phyloP scores from a whole-genome alignment of 2,113 vertebrate genomes.

The Pelecanus crispus region DNA sequence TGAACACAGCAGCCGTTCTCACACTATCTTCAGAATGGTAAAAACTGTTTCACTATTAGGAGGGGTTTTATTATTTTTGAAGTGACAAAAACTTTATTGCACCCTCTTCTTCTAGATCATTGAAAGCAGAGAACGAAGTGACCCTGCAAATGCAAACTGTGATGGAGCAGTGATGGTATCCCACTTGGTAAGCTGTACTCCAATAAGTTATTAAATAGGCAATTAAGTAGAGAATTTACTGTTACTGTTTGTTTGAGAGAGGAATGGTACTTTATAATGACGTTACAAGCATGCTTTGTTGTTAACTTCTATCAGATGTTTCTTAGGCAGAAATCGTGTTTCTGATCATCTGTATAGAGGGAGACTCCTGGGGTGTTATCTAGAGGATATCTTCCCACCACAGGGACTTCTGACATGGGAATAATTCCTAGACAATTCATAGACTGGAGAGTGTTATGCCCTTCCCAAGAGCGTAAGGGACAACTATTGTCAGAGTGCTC shows the following conservation, averaged over 20 bases:
- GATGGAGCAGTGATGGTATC: conserved; percentile 94
- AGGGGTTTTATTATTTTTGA: background rate
- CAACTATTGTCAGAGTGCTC: background rate
- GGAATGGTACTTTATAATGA: background rate
- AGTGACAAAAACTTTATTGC: background rate
- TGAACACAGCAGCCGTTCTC: conserved; percentile 92
- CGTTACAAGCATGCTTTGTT: background rate
- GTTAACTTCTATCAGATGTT: background rate
- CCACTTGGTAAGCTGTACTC: conserved; percentile 81
- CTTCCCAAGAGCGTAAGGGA: background rate
- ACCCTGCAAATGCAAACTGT: conserved; percentile 75
- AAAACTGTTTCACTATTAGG: background rate
- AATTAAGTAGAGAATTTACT: background rate
- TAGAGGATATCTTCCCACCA: background rate
- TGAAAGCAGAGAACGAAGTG: conserved; percentile 88
- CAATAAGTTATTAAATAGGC: background rate
- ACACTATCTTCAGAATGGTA: conserved; percentile 97
- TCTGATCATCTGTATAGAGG: background rate
- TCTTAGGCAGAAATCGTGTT: background rate
- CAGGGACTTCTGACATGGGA: background rate
- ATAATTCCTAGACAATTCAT: background rate
- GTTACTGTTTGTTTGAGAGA: background rate
- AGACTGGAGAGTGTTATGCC: background rate
- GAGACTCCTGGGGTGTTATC: background rate
- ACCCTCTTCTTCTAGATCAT: conserved; percentile 77